Conservation (phyloP, 1,140 invertebrate species). For the Panagrolaimus sp. region DNA sequence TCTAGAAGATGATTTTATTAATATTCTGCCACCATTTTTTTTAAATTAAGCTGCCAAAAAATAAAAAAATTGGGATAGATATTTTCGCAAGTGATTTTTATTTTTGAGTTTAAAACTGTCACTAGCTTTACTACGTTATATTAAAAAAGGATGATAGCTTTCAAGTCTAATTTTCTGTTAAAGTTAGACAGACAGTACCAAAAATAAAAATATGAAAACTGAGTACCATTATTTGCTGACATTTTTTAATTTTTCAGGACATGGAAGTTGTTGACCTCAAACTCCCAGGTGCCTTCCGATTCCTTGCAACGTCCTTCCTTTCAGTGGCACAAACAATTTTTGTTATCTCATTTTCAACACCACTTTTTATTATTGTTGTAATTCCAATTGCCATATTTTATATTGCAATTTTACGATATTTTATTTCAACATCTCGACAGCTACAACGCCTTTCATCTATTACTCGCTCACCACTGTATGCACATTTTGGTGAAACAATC, state of each 20-base stretch:
- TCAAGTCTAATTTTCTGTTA: no score
- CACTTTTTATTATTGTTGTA: constrained; percentile 61
- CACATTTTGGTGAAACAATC: constrained; percentile 59
- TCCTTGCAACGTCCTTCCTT: constrained; percentile 48
- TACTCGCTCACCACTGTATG: constrained; percentile 62
- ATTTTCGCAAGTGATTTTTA: no score
- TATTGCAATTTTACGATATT: constrained; percentile 19
- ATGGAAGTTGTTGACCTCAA: constrained; percentile 46
- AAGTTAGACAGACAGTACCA: no score
- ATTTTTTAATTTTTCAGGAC: constrained; percentile 28
- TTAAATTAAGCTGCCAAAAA: no score
- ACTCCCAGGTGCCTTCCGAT: constrained; percentile 44
- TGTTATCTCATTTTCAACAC: constrained; percentile 63
- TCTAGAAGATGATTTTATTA: no score
- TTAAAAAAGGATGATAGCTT: no score
- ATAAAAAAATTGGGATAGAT: no score
- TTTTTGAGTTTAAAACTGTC: no score
- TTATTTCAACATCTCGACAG: constrained; percentile 59
- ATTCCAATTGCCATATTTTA: constrained; percentile 23
- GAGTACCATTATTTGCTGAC: no score
- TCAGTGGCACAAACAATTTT: constrained; percentile 60
- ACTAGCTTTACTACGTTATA: no score
- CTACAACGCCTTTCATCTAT: constrained; percentile 62
- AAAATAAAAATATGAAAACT: no score
- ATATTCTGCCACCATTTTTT: no score